Evolutionary conservation across 2,113 vertebrate species (phyloP).

Genomic region (Ophthalmolycus amberensis): DNA sequence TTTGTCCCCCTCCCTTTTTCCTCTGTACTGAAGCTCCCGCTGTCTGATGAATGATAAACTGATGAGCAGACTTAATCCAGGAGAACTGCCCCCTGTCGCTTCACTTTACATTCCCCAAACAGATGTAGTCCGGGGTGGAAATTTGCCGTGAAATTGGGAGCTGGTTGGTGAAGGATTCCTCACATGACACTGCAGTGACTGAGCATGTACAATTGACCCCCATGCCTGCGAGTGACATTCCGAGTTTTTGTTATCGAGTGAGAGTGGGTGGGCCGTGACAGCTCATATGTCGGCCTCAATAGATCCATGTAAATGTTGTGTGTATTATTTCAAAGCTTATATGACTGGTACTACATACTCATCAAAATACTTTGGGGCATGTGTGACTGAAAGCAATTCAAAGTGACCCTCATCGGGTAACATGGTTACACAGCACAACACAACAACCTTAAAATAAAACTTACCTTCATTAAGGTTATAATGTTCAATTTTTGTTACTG

Average conservation of each 20-base stretch:
- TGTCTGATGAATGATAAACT: slow-evolving; percentile 84
- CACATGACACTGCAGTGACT: slow-evolving; percentile 61
- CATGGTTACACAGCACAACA: background rate
- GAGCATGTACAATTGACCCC: slow-evolving; percentile 65
- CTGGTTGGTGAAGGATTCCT: slow-evolving; percentile 75
- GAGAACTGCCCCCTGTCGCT: slow-evolving; percentile 73
- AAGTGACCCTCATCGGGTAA: slow-evolving; percentile 1
- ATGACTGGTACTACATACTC: slow-evolving; percentile 2
- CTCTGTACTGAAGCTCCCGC: slow-evolving; percentile 60
- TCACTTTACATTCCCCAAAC: slow-evolving; percentile 78
- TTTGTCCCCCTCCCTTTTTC: slow-evolving; percentile 34
- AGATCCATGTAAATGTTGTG: slow-evolving; percentile 37
- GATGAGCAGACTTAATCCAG: slow-evolving; percentile 82
- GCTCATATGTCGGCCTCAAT: slow-evolving; percentile 37
- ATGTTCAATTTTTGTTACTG: background rate
- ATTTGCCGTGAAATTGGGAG: slow-evolving; percentile 83
- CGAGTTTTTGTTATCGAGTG: slow-evolving; percentile 51
- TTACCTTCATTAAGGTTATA: background rate
- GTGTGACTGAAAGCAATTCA: slow-evolving; percentile 9
- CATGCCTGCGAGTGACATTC: slow-evolving; percentile 58
- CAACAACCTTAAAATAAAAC: background rate
- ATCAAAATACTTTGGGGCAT: background rate
- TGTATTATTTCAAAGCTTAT: slow-evolving; percentile 41
- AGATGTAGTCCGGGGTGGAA: slow-evolving; percentile 77
- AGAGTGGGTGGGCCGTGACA: slow-evolving; percentile 58